These are phyloP conservation scores for Fregata magnificens DNA, from an alignment of 2,113 vertebrate species.

Conservation along the genomic window DNA sequence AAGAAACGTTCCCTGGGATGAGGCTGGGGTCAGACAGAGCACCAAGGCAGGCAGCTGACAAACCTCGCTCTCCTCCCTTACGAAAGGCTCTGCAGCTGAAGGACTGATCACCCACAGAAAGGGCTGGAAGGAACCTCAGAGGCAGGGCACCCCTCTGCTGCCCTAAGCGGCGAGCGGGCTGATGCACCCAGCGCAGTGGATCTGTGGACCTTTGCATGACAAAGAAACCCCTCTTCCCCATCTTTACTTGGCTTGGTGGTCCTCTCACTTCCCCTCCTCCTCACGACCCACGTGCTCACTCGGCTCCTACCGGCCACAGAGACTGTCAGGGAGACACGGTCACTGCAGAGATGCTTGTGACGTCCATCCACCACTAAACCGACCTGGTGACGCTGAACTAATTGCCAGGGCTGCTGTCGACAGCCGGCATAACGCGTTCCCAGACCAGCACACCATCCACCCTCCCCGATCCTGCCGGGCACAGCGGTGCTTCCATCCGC, in stretches of 20 bases:
- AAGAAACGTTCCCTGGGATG: neutral
- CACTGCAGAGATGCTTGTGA: fast-evolving
- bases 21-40: neutral
- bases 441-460: neutral
- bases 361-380: fast-evolving
- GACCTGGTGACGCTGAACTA: neutral
- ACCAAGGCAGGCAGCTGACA: neutral
- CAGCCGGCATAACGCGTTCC: neutral
- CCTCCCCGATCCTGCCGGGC: neutral
- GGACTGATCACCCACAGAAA: neutral
- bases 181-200: neutral
- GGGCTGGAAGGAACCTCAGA: constrained; percentile 2
- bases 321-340: neutral
- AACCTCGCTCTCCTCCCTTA: neutral
- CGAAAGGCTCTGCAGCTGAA: neutral
- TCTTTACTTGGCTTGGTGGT: neutral
- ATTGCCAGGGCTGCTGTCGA: neutral
- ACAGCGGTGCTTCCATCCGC: neutral
- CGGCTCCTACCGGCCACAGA: neutral
- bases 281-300: neutral
- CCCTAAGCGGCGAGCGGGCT: neutral
- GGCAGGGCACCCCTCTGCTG: neutral
- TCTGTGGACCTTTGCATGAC: neutral
- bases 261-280: neutral
- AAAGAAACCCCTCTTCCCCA: neutral